A percentile compares a stretch with the other conserved stretches of the same genome.
Evolutionary conservation across 2,888 invertebrate species (phyloP).

Genomic region (Drosophila heteroneura): DNA sequence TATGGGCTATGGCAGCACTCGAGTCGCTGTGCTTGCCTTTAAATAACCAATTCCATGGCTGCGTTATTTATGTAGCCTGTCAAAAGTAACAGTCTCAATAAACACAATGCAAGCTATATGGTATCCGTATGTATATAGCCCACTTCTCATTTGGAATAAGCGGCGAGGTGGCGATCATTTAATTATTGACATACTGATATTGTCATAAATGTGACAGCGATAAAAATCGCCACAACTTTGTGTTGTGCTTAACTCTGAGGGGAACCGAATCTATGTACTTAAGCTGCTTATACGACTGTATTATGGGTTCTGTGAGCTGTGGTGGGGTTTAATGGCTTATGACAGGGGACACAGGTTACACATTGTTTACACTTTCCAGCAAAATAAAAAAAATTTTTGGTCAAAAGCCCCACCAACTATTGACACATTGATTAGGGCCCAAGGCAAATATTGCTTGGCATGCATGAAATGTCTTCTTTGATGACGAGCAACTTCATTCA

Average conservation of each 20-base stretch:
- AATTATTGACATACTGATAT: slow-evolving; percentile 77
- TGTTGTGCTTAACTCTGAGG: slow-evolving; percentile 19
- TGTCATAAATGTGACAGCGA: slow-evolving; percentile 83
- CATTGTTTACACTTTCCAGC: slow-evolving; percentile 61
- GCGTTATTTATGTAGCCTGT: slow-evolving; percentile 63
- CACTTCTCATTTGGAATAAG: slow-evolving; percentile 38
- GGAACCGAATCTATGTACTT: background rate
- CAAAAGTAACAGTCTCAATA: slow-evolving; percentile 71
- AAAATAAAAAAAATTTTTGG: slow-evolving; percentile 54
- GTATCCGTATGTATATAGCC: background rate
- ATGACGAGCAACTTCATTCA: background rate
- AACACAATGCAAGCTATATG: slow-evolving; percentile 50
- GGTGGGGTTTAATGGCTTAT: slow-evolving; percentile 17
- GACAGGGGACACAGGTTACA: slow-evolving; percentile 56
- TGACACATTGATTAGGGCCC: slow-evolving; percentile 10
- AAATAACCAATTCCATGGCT: slow-evolving; percentile 52
- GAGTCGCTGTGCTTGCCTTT: slow-evolving; percentile 70
- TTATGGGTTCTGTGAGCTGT: slow-evolving; percentile 6
- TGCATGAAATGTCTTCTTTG: slow-evolving; percentile 1
- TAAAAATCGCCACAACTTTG: slow-evolving; percentile 74
- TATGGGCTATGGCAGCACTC: slow-evolving; percentile 74
- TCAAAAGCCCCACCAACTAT: slow-evolving; percentile 34
- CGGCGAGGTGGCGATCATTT: slow-evolving; percentile 60
- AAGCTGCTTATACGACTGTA: slow-evolving; percentile 14
- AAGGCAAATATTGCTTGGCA: background rate